These are phyloP conservation scores for Phoronis australis DNA, from an alignment of 2,888 invertebrate genomes.

Conservation along the genomic window DNA sequence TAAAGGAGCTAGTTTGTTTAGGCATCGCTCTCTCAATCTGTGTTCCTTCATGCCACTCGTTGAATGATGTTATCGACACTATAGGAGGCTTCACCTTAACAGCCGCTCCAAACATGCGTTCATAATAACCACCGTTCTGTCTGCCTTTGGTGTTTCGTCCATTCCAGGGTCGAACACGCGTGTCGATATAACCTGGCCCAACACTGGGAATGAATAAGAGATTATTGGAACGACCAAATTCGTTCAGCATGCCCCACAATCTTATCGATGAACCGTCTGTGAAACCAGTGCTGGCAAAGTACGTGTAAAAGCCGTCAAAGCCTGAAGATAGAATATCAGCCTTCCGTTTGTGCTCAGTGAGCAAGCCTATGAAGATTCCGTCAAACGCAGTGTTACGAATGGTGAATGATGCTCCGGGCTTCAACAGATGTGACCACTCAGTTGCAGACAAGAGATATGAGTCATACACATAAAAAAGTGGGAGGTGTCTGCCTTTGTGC, in stretches of 20 bases:
- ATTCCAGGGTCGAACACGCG: slow-evolving; percentile 62
- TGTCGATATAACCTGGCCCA: slow-evolving; percentile 68
- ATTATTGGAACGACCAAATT: slow-evolving; percentile 23
- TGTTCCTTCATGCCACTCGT: slow-evolving; percentile 72
- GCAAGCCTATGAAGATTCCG: slow-evolving; percentile 60
- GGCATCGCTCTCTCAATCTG: slow-evolving; percentile 65
- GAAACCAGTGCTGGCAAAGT: slow-evolving; percentile 64
- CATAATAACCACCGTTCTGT: slow-evolving; percentile 62
- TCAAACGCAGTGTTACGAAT: slow-evolving; percentile 59
- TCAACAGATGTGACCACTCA: slow-evolving; percentile 56
- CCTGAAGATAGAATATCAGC: slow-evolving; percentile 48
- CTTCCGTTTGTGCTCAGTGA: slow-evolving; percentile 59
- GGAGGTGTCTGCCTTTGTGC: slow-evolving; percentile 40
- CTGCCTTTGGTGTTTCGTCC: slow-evolving; percentile 57
- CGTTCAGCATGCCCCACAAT: slow-evolving; percentile 30
- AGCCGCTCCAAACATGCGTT: slow-evolving; percentile 62
- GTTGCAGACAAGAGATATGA: slow-evolving; percentile 59
- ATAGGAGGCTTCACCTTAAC: slow-evolving; percentile 58
- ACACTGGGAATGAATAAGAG: slow-evolving; percentile 63
- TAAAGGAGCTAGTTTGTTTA: slow-evolving; percentile 50
- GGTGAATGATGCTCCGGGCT: slow-evolving; percentile 53
- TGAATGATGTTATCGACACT: slow-evolving; percentile 67
- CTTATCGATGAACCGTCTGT: slow-evolving; percentile 61
- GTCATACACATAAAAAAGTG: slow-evolving; percentile 65
- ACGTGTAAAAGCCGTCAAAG: slow-evolving; percentile 62